phyloP scores from a whole-genome alignment of 2,888 invertebrate species.

The Coleophora deauratella region DNA sequence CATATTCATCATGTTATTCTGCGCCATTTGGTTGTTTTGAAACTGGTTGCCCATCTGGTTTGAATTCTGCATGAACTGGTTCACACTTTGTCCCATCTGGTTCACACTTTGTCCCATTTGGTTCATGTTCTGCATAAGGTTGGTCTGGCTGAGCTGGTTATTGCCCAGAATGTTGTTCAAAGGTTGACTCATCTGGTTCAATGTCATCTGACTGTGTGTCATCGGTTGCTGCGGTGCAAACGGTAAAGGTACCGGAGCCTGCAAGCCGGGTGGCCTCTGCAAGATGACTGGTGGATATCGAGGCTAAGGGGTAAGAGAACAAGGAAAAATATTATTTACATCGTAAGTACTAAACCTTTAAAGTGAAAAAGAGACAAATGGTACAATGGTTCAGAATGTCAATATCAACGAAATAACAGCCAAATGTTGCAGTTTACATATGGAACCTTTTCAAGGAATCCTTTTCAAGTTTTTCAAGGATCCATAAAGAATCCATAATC shows the following conservation, averaged over 20 bases:
- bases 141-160: constrained; percentile 22
- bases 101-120: constrained; percentile 19
- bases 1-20: constrained; percentile 18
- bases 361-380: too few relatives aligned
- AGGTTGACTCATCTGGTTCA: constrained; percentile 42
- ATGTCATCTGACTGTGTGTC: constrained; percentile 23
- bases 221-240: constrained; percentile 52
- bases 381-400: too few relatives aligned
- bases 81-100: constrained; percentile 16
- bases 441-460: too few relatives aligned
- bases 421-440: too few relatives aligned
- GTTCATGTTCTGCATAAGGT: constrained; percentile 1
- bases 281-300: constrained; percentile 62
- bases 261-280: constrained; percentile 58
- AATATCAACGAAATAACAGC: too few relatives aligned
- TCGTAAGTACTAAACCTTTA: background rate
- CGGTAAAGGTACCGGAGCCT: constrained; percentile 55
- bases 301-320: constrained; percentile 33
- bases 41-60: constrained; percentile 17
- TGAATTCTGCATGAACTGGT: constrained; percentile 3
- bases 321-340: background rate
- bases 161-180: constrained; percentile 40
- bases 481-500: too few relatives aligned
- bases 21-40: constrained; percentile 35
- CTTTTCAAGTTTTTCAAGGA: too few relatives aligned